phyloP scores from a whole-genome alignment of 1,140 invertebrate genomes.

The fruit fly (Drosophila melanogaster) region Release_6_plus_ISO1_MT NT_033779.5:19595501-19596000 shows the following conservation, averaged over 20 bases:
- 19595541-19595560: constrained; percentile 3
- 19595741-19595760: constrained; percentile 59
- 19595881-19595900: constrained; percentile 50
- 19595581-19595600: constrained; percentile 45
- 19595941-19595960: not conserved
- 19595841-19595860: constrained; percentile 1
- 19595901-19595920: constrained; percentile 69
- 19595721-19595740: not conserved
- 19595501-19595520: constrained; percentile 81
- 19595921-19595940: constrained; percentile 2
- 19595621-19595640: constrained; percentile 64
- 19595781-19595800: constrained; percentile 82
- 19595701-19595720: constrained; percentile 6
- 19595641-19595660: constrained; percentile 41
- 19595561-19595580: constrained; percentile 18
- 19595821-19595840: constrained; percentile 2
- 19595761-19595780: constrained; percentile 80
- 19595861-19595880: constrained; percentile 40
- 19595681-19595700: constrained; percentile 79
- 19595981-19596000: constrained; percentile 80
- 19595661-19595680: constrained; percentile 78
- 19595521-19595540: constrained; percentile 22
- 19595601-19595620: constrained; percentile 76
- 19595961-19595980: constrained; percentile 71
- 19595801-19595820: constrained; percentile 65